Evolutionary conservation across 2,888 invertebrate genomes (phyloP).

Genomic region (Melipona bicolor): DNA sequence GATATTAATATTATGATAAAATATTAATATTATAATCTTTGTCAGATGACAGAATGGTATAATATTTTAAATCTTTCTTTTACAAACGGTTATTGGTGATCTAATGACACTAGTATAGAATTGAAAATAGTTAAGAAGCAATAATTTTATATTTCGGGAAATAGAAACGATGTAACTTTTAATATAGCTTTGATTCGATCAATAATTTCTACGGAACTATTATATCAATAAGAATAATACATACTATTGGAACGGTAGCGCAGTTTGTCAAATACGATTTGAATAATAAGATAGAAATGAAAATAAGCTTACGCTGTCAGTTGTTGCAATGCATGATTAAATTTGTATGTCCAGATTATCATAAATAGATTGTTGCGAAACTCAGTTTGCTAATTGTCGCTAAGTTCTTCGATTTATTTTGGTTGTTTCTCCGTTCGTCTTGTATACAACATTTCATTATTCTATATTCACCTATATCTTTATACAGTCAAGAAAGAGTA

Average conservation of each 20-base stretch:
- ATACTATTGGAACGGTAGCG: not conserved
- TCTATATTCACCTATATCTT: not conserved
- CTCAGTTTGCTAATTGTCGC: constrained; percentile 32
- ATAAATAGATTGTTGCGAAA: constrained; percentile 35
- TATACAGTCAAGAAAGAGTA: not conserved
- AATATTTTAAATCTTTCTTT: not conserved
- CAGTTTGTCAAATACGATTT: constrained; percentile 38
- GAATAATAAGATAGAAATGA: constrained; percentile 42
- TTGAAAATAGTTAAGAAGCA: not conserved
- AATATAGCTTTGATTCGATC: not conserved
- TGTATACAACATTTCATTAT: not conserved
- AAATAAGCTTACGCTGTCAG: constrained; percentile 28
- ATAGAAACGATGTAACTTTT: not conserved
- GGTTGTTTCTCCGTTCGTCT: not conserved
- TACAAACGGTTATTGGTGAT: not conserved
- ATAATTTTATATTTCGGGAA: not conserved
- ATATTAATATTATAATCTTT: no score
- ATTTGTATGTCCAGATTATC: constrained; percentile 35
- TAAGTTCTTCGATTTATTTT: constrained; percentile 26
- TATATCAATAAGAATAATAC: constrained; percentile 7
- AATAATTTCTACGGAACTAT: not conserved
- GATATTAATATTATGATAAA: no score
- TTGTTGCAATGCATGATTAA: constrained; percentile 18
- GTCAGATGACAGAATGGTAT: no score
- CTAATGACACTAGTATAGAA: not conserved